Evolutionary conservation across 2,888 invertebrate genomes (phyloP), one percentile per base, ranked within the genome.

Genomic region (Thera obeliscata): DNA sequence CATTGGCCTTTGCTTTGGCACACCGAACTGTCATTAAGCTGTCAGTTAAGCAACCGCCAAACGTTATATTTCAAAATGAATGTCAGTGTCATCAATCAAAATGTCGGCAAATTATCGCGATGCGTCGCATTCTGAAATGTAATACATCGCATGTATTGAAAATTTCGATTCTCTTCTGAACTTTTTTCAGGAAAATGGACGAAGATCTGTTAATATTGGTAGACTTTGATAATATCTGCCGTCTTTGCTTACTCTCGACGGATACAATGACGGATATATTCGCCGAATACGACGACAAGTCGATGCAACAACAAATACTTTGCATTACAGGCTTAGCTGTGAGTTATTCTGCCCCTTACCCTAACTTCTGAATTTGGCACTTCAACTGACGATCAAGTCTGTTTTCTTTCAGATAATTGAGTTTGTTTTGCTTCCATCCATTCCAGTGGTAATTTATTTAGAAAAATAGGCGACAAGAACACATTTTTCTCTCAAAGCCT

Each of bases 261-360:
- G 75, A 72, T 8, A 72, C 71, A 2, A 72, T 78, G 67, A 75
- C 78, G 11, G 71, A 75, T 69, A 76, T 79, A 56, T 79, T 76
- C 69, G 70, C 70, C 4, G 61, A 56, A 7, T 72, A 66, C 35
- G 72, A 58, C 6, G 71, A 73, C 12, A 71, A 62, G 6, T 63
- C 71, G 3, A 57, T 78, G 22, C 62, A 69, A 60, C 58, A 69
- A 33, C 74, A 77, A 58, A 74, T 79, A 61, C 55, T 72, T 48
- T 62, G 61, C 48, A 55, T 68, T 46, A 68, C 64, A 43, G 67
- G 67, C 55, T 59, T 67, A 46, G 46, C 38, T 50, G 67, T 67
- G 6, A 56, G 67, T 67, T 48, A 46, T 3, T 12, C 43, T 41
- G 33, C 3, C 50, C 49, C 36, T 57, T 58, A 58, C 63, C 52